Conservation (phyloP, 2,797 vertebrate species). For the Poecile montanus region DNA sequence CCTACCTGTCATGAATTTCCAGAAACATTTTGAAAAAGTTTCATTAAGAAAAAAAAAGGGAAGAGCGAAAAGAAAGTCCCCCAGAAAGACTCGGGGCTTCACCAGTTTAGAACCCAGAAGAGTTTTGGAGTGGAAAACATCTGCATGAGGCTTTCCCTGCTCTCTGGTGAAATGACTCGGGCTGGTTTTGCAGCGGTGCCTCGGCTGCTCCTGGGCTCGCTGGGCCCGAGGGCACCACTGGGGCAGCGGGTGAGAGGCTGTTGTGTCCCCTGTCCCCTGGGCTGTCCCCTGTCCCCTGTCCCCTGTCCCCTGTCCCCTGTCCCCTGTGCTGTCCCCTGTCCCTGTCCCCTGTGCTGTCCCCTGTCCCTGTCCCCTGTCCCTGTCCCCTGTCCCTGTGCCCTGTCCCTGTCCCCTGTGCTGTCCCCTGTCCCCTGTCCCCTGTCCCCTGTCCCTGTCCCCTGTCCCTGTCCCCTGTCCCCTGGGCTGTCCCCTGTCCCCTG, state of each 20-base stretch:
- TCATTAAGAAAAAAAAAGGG: rapidly evolving
- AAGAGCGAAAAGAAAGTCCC: rapidly evolving
- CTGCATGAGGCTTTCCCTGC: background rate
- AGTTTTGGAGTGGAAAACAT: background rate
- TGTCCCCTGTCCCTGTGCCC: background rate
- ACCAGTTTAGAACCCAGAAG: background rate
- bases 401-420: background rate
- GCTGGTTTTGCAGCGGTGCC: background rate
- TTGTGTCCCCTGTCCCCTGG: too few relatives aligned
- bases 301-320: background rate
- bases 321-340: background rate
- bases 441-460: too few relatives aligned
- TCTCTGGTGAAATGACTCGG: background rate
- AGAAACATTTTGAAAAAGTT: background rate
- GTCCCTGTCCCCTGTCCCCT: too few relatives aligned
- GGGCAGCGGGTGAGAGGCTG: background rate
- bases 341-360: too few relatives aligned
- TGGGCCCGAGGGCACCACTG: background rate
- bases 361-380: background rate
- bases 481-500: background rate
- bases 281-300: too few relatives aligned
- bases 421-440: too few relatives aligned
- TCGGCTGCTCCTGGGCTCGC: background rate
- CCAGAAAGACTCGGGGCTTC: background rate
- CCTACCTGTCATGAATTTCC: background rate